Base-by-base conservation (phyloP, 1,140 invertebrate genomes). In the Atta cephalotes region DNA sequence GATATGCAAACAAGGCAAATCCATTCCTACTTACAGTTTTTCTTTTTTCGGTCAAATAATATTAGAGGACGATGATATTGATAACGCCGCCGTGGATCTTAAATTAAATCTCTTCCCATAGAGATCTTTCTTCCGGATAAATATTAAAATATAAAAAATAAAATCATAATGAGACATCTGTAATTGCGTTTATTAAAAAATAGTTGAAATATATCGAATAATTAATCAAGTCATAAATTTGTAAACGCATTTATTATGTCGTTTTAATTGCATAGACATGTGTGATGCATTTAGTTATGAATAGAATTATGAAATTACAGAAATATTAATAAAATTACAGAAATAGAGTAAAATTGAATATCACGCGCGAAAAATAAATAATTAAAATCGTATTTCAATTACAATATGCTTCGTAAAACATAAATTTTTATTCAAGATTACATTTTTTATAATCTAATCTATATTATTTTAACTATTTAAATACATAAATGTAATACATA, bases 1-100 rank as follows among this genome's bases (percentile, higher is more conserved):
- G 62, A 79, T 85, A 85, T 84, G 70, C 80, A 84, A 84, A 84
- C 70, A 39, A 84, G 18, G 70, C 25, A 39, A 49, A 84, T 84
- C 39, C n/a, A 63, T 62, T 84, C 51, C 70, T n/a, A 28, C 7
- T 3, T 0, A 21, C 16, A 45, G n/a, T 25, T 72, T 39, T 82
- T 74, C 25, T 84, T 81, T 56, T 3, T 72, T 31, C 39, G 25
- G 80, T 74, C 39, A 74, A 28, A 6, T 49, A 68, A 82, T 84
- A 84, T 84, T 49, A 70, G 39, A 51, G 31, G 39, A 58, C 70
- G 80, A 35, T 18, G 60, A 84, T 28, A 28, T 21, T 49, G 68
- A 72, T 72, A 70, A 56, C 18, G 53, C 31, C 35, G 0, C 6
- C 35, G 7, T 18, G 7, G 45, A 60, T 51, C 68, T 60, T 72